Conservation (phyloP, 2,113 vertebrate genomes). For the Gyps fulvus region DNA sequence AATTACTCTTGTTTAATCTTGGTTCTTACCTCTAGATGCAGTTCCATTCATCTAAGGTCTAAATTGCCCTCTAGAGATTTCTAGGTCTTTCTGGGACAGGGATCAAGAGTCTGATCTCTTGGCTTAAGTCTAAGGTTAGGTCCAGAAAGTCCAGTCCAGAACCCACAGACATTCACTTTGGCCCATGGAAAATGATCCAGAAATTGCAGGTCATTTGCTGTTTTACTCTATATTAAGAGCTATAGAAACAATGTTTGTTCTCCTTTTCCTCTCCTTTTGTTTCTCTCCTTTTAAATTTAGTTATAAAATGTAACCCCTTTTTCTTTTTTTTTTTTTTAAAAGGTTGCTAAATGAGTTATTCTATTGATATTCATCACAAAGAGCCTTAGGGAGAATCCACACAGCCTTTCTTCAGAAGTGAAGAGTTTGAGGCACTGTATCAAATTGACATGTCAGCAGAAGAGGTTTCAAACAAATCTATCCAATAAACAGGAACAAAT, state of each 20-base stretch:
- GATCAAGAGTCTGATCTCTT: not conserved
- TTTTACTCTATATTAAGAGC: not conserved
- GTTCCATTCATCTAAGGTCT: not conserved
- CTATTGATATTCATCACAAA: not conserved
- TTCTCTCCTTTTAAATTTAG: not conserved
- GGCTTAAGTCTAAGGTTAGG: not conserved
- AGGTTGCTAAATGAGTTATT: not conserved
- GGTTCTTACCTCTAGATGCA: not conserved
- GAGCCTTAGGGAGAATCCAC: not conserved
- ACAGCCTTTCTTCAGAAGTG: not conserved
- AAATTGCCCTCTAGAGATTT: not conserved
- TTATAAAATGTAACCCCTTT: not conserved
- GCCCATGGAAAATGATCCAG: not conserved
- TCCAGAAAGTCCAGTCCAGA: not conserved
- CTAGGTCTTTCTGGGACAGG: not conserved
- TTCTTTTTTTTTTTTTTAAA: not conserved
- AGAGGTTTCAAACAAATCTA: constrained; percentile 24
- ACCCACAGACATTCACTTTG: not conserved
- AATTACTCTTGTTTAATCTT: not conserved
- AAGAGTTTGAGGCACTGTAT: not conserved
- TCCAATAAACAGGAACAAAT: constrained; percentile 29
- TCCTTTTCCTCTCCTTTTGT: not conserved
- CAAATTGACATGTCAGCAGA: constrained; percentile 10
- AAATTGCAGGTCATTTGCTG: not conserved
- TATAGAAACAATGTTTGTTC: not conserved